Percentiles rank a stretch among this genome's conserved stretches.
These are phyloP conservation scores for Sparidentex hasta DNA, from an alignment of 2,797 vertebrate genomes.

Conservation along the genomic window DNA sequence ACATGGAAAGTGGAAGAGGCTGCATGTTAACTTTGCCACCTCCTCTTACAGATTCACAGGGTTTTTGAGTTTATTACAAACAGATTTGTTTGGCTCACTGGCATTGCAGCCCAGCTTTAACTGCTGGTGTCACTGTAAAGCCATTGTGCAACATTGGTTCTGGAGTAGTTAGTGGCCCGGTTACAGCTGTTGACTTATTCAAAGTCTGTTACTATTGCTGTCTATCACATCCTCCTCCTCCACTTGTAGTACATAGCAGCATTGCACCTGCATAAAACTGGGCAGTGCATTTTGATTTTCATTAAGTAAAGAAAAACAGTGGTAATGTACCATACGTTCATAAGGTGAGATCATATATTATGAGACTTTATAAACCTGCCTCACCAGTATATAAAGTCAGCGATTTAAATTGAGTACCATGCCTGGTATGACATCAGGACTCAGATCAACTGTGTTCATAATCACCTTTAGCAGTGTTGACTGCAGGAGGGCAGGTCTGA, in stretches of 20 bases:
- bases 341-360: background rate
- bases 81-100: slow-evolving; percentile 20
- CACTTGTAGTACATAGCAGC: background rate
- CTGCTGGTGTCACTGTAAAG: slow-evolving; percentile 35
- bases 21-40: slow-evolving; percentile 24
- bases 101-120: slow-evolving; percentile 24
- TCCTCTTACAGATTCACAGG: slow-evolving; percentile 11
- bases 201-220: background rate
- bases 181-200: slow-evolving; percentile 38
- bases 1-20: slow-evolving; percentile 25
- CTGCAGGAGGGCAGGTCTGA: slow-evolving; percentile 49
- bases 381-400: slow-evolving; percentile 1
- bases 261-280: background rate
- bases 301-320: too few relatives aligned
- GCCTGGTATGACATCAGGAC: slow-evolving; percentile 30
- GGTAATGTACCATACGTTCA: background rate
- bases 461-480: slow-evolving; percentile 41
- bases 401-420: slow-evolving; percentile 3
- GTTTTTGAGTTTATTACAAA: slow-evolving; percentile 16
- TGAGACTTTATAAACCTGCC: slow-evolving; percentile 22
- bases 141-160: slow-evolving; percentile 12
- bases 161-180: slow-evolving; percentile 9
- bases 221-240: too few relatives aligned
- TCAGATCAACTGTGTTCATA: slow-evolving; percentile 16
- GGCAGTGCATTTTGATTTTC: background rate